A percentile compares a stretch with the other conserved stretches of the same genome.
These are phyloP conservation scores for Hyposmocoma kahamanoa DNA, from an alignment of 1,140 invertebrate species.

Conservation along the genomic window DNA sequence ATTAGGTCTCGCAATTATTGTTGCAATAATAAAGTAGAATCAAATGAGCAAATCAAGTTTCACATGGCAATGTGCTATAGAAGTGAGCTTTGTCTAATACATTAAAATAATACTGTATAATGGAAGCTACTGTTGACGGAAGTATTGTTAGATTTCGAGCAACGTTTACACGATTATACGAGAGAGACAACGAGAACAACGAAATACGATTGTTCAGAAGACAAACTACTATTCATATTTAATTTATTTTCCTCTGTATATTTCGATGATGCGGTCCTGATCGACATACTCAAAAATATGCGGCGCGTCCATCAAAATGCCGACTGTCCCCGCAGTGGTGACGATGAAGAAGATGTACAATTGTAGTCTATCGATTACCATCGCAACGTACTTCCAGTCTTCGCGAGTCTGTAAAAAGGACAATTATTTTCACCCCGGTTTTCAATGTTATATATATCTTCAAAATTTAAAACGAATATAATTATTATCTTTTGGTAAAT, in stretches of 20 bases:
- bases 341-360: slow-evolving; percentile 98
- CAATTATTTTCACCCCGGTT: no score
- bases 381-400: slow-evolving; percentile 99
- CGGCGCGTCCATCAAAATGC: slow-evolving; percentile 98
- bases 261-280: slow-evolving; percentile 96
- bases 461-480: no score
- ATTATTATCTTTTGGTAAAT: neutral
- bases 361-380: slow-evolving; percentile 98
- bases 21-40: no score
- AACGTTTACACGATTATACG: no score
- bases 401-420: slow-evolving; percentile 87
- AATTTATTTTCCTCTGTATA: slow-evolving; percentile 91
- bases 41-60: no score
- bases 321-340: slow-evolving; percentile 95
- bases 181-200: no score
- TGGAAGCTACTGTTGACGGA: neutral
- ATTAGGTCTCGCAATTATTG: no score
- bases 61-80: neutral
- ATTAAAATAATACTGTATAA: neutral
- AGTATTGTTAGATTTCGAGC: no score
- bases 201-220: no score
- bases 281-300: slow-evolving; percentile 99
- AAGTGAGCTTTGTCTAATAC: no score
- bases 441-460: no score
- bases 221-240: no score